Evolutionary conservation across 2,797 vertebrate species (phyloP), one percentile per base, ranked within the genome.

Genomic region (Salmo trutta): DNA sequence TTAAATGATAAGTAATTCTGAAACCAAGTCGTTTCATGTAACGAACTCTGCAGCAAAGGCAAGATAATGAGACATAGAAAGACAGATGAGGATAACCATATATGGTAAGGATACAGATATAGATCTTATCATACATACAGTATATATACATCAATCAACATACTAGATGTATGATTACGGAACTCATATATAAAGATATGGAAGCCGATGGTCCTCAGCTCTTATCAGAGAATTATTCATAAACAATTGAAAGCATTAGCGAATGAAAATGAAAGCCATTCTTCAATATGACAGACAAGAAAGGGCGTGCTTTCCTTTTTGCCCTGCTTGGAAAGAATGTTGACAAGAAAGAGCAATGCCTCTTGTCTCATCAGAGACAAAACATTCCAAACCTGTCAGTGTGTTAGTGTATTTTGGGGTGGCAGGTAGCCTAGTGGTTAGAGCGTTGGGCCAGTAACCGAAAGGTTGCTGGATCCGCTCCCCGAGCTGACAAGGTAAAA

Each of bases 261-360:
- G 77, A 73, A 82, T 84, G 75, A 69, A 80, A 88, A 87, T 72
- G 79, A 88, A 83, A 86, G 73, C 29, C 80, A 79, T 88, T 87
- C 76, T 83, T 90, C 86, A 92, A 70, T 74, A 65, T 89, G 86
- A 85, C 84, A 88, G 78, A 87, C 84, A 86, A 79, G 84, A 88
- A 77, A 79, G 71, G 53, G 47, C 83, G 79, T 74, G 54, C 59
- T 77, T 75, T 71, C 54, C 75, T n/a, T 76, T 81, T 67, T 65
- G 1, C 75, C 17, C 53, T 51, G 10, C 6, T 85, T 56, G 47
- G 81, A 84, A 79, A 27, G 75, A 81, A 83, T 73, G 78, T 76
- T 74, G 82, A 87, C 81, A 88, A 78, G 82, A 84, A 78, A 85
- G 83, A 83, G 78, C 74, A 77, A 70, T 52, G 82, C 71, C 73